Evolutionary conservation across 2,113 vertebrate genomes (phyloP), one percentile per base, ranked within the genome.

Genomic region (Nothocercus nigrocapillus): DNA sequence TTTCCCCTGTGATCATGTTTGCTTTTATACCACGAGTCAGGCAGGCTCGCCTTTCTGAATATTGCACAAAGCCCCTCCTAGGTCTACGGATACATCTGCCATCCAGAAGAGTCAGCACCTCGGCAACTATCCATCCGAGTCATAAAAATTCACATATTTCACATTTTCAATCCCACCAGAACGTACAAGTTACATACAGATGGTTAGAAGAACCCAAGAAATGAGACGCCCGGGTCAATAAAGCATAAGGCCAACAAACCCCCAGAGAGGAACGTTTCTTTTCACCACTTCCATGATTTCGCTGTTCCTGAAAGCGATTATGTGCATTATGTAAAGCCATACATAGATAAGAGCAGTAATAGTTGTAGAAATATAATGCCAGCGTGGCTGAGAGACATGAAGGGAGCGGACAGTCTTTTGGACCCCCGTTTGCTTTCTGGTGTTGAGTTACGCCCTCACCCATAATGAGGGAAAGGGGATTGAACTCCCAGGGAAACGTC

Each of bases 101-200:
- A 73, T 82, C 90, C 94, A 96, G 94, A 96, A 32, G 64, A 92
- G 80, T 47, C 93, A 92, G 90, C 85, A 63, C 73, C 73, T 94
- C 27, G 1, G 90, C 91, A 89, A 1, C 54, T n/a, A 42, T 85
- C 76, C 93, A 79, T 13, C 47, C 0, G 0, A 67, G 36, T 5
- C 88, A 87, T 92, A 97, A 94, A 94, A 93, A 76, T 32, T 18
- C 94, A 96, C 93, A 86, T 86, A 91, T 21, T 79, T 94, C 80
- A 84, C 90, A 86, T 93, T 93, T 78, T 25, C 90, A 88, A 34
- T 38, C 77, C 66, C 91, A 87, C 66, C 62, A 90, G 69, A 94
- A 73, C 0, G 5, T 62, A 87, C 70, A 94, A 92, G 85, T 86
- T 90, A 79, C 53, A 62, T 40, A 62, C 94, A 96, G 93, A 93